These are phyloP conservation scores for Acropora yongei DNA, from an alignment of 64 coral and sea anemone species.

Conservation along the genomic window DNA sequence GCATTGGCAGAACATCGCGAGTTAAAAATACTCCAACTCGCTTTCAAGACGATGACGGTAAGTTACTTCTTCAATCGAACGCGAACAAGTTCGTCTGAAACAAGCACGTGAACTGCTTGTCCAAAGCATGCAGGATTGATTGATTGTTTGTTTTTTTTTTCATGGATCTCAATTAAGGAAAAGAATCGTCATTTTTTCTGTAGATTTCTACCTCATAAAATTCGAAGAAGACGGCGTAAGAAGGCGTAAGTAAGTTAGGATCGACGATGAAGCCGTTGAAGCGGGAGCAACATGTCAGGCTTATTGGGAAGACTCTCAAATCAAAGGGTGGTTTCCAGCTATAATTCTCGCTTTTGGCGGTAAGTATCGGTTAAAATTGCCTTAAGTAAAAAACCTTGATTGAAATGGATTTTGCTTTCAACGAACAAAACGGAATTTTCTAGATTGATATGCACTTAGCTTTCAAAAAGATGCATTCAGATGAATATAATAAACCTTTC, in stretches of 20 bases:
- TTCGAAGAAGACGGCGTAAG: background rate
- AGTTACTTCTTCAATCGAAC: no score
- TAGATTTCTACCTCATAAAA: background rate
- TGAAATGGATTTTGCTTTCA: background rate
- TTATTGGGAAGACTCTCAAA: constrained; percentile 23
- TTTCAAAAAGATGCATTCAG: no score
- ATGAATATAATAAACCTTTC: no score
- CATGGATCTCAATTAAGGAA: no score
- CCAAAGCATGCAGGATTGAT: no score
- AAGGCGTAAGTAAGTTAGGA: background rate
- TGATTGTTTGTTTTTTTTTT: no score
- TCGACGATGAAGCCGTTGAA: constrained; percentile 8
- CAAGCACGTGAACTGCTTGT: no score
- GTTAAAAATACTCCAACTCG: background rate
- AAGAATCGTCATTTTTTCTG: background rate
- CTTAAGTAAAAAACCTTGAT: background rate
- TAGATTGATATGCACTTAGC: no score
- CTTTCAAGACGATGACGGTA: background rate
- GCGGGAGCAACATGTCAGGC: constrained; percentile 10
- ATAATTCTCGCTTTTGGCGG: constrained; percentile 33
- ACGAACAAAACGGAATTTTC: no score
- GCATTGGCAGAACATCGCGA: background rate
- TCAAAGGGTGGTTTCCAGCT: constrained; percentile 16
- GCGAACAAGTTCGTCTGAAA: no score
- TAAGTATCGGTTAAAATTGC: background rate